A percentile compares a stretch with the other conserved stretches of the same genome.
phyloP scores from a whole-genome alignment of 2,797 vertebrate species.

The Syndactyla subalaris region DNA sequence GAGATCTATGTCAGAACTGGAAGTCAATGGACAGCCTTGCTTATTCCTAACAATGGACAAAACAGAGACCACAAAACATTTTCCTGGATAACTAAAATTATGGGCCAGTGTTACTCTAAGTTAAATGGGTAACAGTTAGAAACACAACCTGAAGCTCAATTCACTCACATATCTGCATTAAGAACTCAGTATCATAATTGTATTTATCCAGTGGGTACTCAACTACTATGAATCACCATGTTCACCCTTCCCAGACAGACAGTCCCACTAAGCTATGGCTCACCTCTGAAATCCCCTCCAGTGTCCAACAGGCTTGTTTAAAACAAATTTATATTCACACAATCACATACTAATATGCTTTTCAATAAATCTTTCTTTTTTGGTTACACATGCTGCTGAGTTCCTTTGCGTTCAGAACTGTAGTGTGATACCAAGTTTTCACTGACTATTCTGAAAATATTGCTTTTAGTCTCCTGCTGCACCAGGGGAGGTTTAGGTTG shows the following conservation, averaged over 20 bases:
- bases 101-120: not conserved
- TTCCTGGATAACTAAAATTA: not conserved
- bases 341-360: not conserved
- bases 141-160: not conserved
- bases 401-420: not conserved
- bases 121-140: not conserved
- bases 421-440: not conserved
- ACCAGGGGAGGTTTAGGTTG: not conserved
- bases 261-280: not conserved
- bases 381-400: not conserved
- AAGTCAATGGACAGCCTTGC: not conserved
- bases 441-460: not conserved
- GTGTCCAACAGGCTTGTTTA: not conserved
- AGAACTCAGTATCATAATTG: not conserved
- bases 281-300: not conserved
- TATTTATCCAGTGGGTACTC: not conserved
- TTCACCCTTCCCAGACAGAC: not conserved
- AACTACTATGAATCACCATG: not conserved
- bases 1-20: not conserved
- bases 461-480: not conserved
- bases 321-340: not conserved
- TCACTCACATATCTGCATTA: not conserved
- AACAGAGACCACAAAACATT: not conserved
- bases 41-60: not conserved
- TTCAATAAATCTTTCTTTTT: not conserved